Evolutionary conservation across 35 echinoderm and acorn worm genomes (phyloP).

Genomic region (Ophiothrix spiculata): DNA sequence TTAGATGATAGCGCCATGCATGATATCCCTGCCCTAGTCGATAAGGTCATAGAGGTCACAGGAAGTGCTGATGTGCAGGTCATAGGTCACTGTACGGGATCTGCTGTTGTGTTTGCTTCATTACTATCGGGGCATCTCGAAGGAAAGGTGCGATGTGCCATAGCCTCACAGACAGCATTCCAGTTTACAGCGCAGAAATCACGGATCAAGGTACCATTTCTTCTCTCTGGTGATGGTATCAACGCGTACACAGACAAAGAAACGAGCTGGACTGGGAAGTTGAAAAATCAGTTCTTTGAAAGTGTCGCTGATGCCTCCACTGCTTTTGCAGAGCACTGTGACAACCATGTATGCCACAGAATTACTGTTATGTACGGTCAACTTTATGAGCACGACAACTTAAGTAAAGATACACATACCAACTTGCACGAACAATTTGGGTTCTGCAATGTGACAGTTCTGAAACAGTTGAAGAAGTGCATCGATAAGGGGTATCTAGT

Average conservation of each 20-base stretch:
- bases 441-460: slow-evolving; percentile 42
- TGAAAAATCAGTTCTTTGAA: slow-evolving; percentile 24
- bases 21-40: slow-evolving; percentile 61
- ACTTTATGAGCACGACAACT: slow-evolving; percentile 51
- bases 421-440: slow-evolving; percentile 61
- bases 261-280: slow-evolving; percentile 4
- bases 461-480: slow-evolving; percentile 56
- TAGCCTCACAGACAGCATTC: slow-evolving; percentile 56
- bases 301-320: slow-evolving; percentile 33
- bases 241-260: slow-evolving; percentile 65
- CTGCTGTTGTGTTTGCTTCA: slow-evolving; percentile 32
- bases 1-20: slow-evolving; percentile 49
- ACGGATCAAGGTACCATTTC: slow-evolving; percentile 11
- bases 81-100: slow-evolving; percentile 61
- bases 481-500: slow-evolving; percentile 23
- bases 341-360: slow-evolving; percentile 59
- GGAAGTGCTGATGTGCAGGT: slow-evolving; percentile 51
- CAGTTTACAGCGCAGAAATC: slow-evolving; percentile 23
- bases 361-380: slow-evolving; percentile 57
- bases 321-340: slow-evolving; percentile 52
- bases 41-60: slow-evolving; percentile 50
- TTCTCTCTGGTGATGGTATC: slow-evolving; percentile 46
- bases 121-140: slow-evolving; percentile 58
- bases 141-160: slow-evolving; percentile 60
- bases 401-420: slow-evolving; percentile 54